Base-by-base conservation (phyloP, 1,140 invertebrate genomes). In the Lethrus apterus region DNA sequence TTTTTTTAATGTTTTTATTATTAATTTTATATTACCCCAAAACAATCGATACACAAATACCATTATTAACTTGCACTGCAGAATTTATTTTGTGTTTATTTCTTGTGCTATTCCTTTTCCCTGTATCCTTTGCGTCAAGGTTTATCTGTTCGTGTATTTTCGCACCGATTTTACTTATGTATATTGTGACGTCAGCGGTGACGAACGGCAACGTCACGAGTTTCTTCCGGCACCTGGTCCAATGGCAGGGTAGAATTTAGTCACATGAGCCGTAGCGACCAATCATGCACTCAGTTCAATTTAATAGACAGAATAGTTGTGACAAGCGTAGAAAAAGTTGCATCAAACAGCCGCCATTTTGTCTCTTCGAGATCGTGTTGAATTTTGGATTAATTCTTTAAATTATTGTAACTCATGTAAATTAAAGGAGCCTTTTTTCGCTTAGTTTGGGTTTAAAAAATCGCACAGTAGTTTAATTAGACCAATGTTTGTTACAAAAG, bases 271-370 rank as follows among this genome's bases (percentile, higher is more conserved):
- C 44, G 29, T 49, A 50, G 60, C 52, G 56, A 59, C 76, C 78
- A 80, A 80, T 80, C 62, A 66, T 38, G 63, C 44, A 17, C 49
- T 58, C 55, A 57, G 52, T 58, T 67, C 70, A 67, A 68, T 71
- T 76, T 74, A 72, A 70, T 74, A 77, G 77, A 82, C 82, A 81
- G 82, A 77, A 77, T 81, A 81, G 76, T 84, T 83, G 80, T 86
- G 83, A 86, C 85, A 85, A 86, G 83, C 83, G 82, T 85, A 86
- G 79, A 83, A 85, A 85, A 86, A 86, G 79, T 85, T 83, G 84
- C 83, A 84, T 85, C 84, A 86, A 42, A 86, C 83, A 86, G 83
- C 84, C 83, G 85, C 85, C 85, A 89, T 89, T 80, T 87, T 87
- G 82, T 77, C 76, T 78, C 76, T 76, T 74, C 75, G 75, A 77